Evolutionary conservation across 2,888 invertebrate species (phyloP), one percentile per base, ranked within the genome.

Genomic region (Lydus trimaculatus): DNA sequence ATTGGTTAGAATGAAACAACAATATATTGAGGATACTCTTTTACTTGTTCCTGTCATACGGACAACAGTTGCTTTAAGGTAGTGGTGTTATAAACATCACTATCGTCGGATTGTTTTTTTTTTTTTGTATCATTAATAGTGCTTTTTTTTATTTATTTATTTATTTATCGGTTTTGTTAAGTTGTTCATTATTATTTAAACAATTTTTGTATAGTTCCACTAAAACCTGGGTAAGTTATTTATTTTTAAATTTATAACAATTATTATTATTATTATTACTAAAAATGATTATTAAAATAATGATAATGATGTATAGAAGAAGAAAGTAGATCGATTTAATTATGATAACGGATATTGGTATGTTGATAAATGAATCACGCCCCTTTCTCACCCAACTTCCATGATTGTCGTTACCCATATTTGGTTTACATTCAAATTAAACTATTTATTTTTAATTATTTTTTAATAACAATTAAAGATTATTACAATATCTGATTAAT

Each of bases 21-120:
- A 48, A 20, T 48, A 48, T 48, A 48, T 48, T 20, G 9, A 20
- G 9, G 48, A 48, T 20, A 48, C 48, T 7, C 20, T 48, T 23
- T 9, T 48, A 48, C n/a, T 43, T 48, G 20, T 48, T 48, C 11
- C 11, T 20, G 11, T 48, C 75, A 75, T 76, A 80, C 73, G 79
- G 81, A 78, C 75, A 81, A 79, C 84, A 84, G 84, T 84, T 82
- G 80, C 78, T 79, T 79, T 74, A 80, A 80, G 80, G 81, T 83
- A 77, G 83, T 80, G 80, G 80, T 78, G 79, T 74, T 78, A 48
- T 48, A 77, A 79, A 74, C 73, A 74, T 76, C 76, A 72, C 67
- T 69, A 63, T 59, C 17, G 7, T 36, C 2, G 9, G 60, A 59
- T 58, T 60, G 63, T 62, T 69, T 72, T 43, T n/a, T 7, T 43